These are phyloP conservation scores for Argynnis bischoffii DNA, from an alignment of 2,888 invertebrate genomes.

Conservation along the genomic window DNA sequence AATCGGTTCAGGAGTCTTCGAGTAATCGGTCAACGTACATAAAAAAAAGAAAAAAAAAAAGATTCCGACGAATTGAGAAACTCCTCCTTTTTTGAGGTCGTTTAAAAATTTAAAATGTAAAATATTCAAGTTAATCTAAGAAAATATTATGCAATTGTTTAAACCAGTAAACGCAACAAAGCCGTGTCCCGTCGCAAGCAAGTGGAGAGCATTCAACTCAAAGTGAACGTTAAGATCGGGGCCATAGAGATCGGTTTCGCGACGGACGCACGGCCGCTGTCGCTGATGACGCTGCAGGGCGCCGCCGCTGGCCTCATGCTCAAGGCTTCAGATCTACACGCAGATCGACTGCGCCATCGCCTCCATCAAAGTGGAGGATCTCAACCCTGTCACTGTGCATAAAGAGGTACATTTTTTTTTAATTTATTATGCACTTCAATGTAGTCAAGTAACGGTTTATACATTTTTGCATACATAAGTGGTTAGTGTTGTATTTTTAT, in stretches of 20 bases:
- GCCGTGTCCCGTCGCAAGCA: conserved; percentile 61
- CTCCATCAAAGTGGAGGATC: conserved; percentile 90
- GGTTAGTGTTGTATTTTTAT: too few species aligned
- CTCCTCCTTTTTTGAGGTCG: too few species aligned
- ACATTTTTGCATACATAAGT: too few species aligned
- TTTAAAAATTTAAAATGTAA: too few species aligned
- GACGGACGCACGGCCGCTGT: conserved; percentile 84
- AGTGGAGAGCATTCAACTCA: conserved; percentile 89
- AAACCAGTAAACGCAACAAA: conserved; percentile 58
- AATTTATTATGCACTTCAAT: not conserved
- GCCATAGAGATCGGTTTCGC: conserved; percentile 87
- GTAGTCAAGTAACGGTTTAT: too few species aligned
- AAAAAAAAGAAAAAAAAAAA: too few species aligned
- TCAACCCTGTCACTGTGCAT: conserved; percentile 88
- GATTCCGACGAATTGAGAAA: too few species aligned
- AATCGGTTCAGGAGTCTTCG: too few species aligned
- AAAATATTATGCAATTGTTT: not conserved
- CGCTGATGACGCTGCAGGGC: conserved; percentile 86
- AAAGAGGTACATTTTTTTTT: conserved; percentile 83
- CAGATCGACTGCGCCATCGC: conserved; percentile 87
- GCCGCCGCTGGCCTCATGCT: conserved; percentile 88
- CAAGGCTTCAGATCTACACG: conserved; percentile 89
- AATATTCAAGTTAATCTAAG: too few species aligned
- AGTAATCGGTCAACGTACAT: too few species aligned
- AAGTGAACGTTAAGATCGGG: conserved; percentile 88